A percentile compares a stretch with the other conserved stretches of the same genome.
Evolutionary conservation across 2,797 vertebrate species (phyloP).

Genomic region (Syndactyla subalaris): DNA sequence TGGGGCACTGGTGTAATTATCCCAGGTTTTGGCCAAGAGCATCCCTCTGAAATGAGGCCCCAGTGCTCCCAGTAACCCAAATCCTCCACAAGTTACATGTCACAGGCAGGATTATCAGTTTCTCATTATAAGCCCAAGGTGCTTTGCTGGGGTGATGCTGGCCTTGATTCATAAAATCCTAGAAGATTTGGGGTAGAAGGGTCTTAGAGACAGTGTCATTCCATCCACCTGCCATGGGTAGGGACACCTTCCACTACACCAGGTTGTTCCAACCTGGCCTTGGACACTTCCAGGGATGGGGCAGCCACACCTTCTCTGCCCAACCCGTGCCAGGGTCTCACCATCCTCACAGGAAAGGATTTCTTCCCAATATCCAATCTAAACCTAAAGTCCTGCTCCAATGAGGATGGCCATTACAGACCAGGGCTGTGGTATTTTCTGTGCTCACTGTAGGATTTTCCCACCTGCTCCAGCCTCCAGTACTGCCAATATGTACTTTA

Average conservation of each 20-base stretch:
- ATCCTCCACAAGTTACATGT: fast-evolving
- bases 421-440: background rate
- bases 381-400: fast-evolving
- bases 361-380: background rate
- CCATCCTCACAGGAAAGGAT: background rate
- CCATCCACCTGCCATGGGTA: background rate
- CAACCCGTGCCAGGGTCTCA: background rate
- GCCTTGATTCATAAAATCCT: background rate
- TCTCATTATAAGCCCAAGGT: background rate
- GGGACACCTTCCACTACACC: background rate
- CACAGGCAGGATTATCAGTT: background rate
- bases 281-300: background rate
- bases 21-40: background rate
- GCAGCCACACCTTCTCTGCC: background rate
- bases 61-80: fast-evolving
- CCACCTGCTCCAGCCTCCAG: background rate
- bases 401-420: background rate
- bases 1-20: fast-evolving
- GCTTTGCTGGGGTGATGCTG: background rate
- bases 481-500: background rate
- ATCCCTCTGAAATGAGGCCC: background rate
- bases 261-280: fast-evolving
- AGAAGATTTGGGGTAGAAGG: background rate
- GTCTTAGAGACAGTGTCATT: background rate
- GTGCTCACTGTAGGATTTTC: background rate